These are phyloP conservation scores for Pseudomyrmex sp. DNA, from an alignment of 1,140 invertebrate species.

Conservation along the genomic window DNA sequence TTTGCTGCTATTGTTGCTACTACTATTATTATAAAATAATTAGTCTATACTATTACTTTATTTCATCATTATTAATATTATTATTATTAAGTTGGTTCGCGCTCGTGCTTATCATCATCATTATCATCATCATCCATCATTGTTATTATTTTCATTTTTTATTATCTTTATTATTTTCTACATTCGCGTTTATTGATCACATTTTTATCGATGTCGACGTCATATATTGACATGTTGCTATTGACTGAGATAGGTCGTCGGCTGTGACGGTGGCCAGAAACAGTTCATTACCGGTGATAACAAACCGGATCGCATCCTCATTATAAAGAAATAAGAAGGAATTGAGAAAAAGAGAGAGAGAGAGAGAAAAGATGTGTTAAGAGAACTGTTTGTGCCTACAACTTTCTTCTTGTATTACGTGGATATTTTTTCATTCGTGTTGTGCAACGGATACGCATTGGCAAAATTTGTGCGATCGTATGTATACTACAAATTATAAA, in stretches of 20 bases:
- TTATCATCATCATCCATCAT: constrained; percentile 50
- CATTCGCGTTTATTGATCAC: constrained; percentile 45
- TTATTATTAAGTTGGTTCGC: constrained; percentile 47
- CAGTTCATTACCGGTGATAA: constrained; percentile 46
- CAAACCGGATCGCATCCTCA: constrained; percentile 20
- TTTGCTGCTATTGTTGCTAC: constrained; percentile 57
- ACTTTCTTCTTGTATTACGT: constrained; percentile 65
- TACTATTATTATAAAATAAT: constrained; percentile 48
- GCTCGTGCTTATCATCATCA: constrained; percentile 16
- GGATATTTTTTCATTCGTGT: constrained; percentile 42
- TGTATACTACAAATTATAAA: constrained; percentile 61
- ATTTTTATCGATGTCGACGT: constrained; percentile 55
- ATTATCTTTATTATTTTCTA: constrained; percentile 27
- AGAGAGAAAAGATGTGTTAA: constrained; percentile 46
- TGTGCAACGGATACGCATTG: constrained; percentile 37
- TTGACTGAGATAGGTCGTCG: constrained; percentile 54
- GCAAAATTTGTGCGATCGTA: constrained; percentile 28
- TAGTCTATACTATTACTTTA: constrained; percentile 64
- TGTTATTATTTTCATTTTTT: constrained; percentile 21
- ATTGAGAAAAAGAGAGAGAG: constrained; percentile 60
- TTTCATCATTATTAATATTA: constrained; percentile 68
- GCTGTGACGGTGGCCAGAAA: constrained; percentile 24
- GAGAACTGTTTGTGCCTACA: constrained; percentile 74
- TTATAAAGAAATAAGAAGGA: constrained; percentile 58
- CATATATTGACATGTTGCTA: constrained; percentile 58